Evolutionary conservation across 2,113 vertebrate genomes (phyloP).

Genomic region (Ameiurus melas): DNA sequence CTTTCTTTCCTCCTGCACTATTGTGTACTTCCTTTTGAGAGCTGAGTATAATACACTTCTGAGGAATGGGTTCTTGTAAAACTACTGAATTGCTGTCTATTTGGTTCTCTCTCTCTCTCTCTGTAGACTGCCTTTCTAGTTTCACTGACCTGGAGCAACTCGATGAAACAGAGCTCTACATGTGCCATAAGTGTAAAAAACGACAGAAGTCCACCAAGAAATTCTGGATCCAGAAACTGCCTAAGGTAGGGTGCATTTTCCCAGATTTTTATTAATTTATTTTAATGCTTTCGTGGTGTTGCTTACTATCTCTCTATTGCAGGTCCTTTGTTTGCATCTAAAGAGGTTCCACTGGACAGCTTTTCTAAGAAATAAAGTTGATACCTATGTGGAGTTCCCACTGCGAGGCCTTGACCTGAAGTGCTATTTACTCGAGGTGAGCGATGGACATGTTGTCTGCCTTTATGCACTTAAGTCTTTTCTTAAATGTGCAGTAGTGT

Average conservation of each 20-base stretch:
- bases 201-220: conserved; percentile 98
- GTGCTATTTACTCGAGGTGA: conserved; percentile 92
- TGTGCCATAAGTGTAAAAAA: conserved; percentile 97
- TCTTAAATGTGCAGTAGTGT: not conserved
- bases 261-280: not conserved
- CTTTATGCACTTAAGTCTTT: not conserved
- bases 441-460: not conserved
- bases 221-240: conserved; percentile 97
- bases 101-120: conserved; percentile 31
- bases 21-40: not conserved
- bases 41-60: not conserved
- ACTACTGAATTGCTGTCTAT: not conserved
- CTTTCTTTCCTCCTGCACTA: not conserved
- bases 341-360: conserved; percentile 99
- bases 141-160: conserved; percentile 98
- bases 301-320: conserved; percentile 18
- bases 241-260: conserved; percentile 76
- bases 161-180: conserved; percentile 95
- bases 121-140: conserved; percentile 90
- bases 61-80: not conserved
- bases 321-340: conserved; percentile 97
- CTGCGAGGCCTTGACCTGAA: conserved; percentile 91
- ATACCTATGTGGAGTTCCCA: conserved; percentile 95
- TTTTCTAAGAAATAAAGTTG: conserved; percentile 96
- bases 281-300: not conserved